phyloP scores from a whole-genome alignment of 1,140 invertebrate genomes.

The Oscheius sp. region DNA sequence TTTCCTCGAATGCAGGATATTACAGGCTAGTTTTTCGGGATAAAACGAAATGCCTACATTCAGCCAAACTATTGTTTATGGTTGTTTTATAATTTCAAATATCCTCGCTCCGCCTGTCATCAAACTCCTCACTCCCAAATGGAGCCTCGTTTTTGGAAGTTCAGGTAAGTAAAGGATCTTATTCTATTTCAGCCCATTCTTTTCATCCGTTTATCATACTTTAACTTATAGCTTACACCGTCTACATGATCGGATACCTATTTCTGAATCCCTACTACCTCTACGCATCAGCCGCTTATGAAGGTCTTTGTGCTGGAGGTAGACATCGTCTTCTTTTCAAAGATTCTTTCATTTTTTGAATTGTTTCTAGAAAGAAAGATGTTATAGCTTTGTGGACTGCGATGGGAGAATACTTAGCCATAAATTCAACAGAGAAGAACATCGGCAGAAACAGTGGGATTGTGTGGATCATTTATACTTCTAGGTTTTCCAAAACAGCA shows the following conservation, averaged over 20 bases:
- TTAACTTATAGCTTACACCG: constrained; percentile 1
- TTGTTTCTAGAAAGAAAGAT: background rate
- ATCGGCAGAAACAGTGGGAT: background rate
- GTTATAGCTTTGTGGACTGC: background rate
- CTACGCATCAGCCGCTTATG: background rate
- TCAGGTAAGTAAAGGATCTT: too few relatives aligned
- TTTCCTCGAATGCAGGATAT: background rate
- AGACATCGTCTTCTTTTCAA: too few relatives aligned
- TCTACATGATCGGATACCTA: background rate
- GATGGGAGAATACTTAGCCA: background rate
- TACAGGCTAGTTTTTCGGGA: background rate
- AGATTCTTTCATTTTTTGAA: background rate
- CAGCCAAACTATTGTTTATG: constrained; percentile 4
- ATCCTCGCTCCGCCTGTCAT: background rate
- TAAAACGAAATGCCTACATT: background rate
- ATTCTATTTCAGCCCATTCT: too few relatives aligned
- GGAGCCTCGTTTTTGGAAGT: constrained; percentile 1
- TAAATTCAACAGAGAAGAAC: background rate
- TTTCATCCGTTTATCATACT: too few relatives aligned
- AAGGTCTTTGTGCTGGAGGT: constrained; percentile 6
- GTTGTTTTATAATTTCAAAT: background rate
- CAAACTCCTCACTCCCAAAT: background rate
- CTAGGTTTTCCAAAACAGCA: background rate
- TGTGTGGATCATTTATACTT: background rate
- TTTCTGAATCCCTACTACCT: background rate